phyloP scores from a whole-genome alignment of 2,797 vertebrate species.

The Benthosema pterotum region DNA sequence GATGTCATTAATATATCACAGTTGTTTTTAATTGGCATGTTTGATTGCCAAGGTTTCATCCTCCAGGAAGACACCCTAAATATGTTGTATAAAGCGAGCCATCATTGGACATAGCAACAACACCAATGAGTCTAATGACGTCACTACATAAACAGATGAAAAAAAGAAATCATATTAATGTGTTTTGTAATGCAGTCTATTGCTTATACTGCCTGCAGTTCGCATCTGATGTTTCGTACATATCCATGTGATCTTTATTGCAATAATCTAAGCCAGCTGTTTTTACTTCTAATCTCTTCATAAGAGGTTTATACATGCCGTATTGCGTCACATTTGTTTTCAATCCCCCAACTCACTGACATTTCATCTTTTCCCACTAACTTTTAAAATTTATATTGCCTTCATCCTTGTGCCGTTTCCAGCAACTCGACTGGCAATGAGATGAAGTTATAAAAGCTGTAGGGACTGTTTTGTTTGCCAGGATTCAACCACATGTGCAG shows the following conservation, averaged over 20 bases:
- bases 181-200: background rate
- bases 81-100: too few species aligned
- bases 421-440: slow-evolving; percentile 45
- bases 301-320: background rate
- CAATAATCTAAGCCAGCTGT: background rate
- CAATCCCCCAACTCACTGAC: slow-evolving; percentile 24
- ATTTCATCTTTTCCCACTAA: slow-evolving; percentile 46
- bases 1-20: too few species aligned
- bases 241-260: background rate
- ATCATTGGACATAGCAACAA: too few species aligned
- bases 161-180: background rate
- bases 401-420: slow-evolving; percentile 36
- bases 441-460: slow-evolving; percentile 41
- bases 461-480: slow-evolving; percentile 33
- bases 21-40: too few species aligned
- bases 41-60: too few species aligned
- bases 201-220: background rate
- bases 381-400: slow-evolving; percentile 42
- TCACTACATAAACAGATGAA: too few species aligned
- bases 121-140: too few species aligned
- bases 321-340: slow-evolving; percentile 14
- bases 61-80: too few species aligned
- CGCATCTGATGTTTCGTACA: background rate
- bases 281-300: background rate
- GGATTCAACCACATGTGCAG: slow-evolving; percentile 16